These are phyloP conservation scores for Macrobrachium rosenbergii DNA, from an alignment of 1,140 invertebrate genomes.

Conservation along the genomic window DNA sequence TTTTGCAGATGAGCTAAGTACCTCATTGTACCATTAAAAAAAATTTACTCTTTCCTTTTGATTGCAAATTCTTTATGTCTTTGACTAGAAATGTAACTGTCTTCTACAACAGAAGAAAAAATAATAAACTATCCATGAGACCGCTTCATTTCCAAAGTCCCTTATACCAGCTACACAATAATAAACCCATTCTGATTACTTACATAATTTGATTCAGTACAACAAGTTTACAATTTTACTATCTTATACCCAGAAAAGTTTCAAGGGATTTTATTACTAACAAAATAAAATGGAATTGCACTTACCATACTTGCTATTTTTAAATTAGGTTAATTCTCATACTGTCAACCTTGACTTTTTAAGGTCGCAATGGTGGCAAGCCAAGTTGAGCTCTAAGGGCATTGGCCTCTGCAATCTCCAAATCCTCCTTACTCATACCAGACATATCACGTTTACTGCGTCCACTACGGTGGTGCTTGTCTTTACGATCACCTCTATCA, in stretches of 20 bases:
- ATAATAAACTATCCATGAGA: too few species aligned
- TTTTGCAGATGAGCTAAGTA: too few species aligned
- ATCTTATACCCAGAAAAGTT: neutral
- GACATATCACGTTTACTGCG: conserved; percentile 41
- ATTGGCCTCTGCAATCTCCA: conserved; percentile 74
- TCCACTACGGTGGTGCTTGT: conserved; percentile 68
- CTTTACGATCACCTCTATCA: conserved; percentile 49
- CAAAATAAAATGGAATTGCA: neutral
- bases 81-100: too few species aligned
- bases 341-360: neutral
- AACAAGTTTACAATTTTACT: too few species aligned
- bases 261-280: neutral
- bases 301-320: neutral
- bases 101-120: too few species aligned
- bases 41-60: too few species aligned
- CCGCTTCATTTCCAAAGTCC: too few species aligned
- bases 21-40: too few species aligned
- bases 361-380: conserved; percentile 71
- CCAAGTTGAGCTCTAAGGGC: conserved; percentile 74
- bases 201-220: too few species aligned
- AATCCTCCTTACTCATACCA: conserved; percentile 57
- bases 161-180: too few species aligned
- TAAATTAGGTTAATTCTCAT: neutral
- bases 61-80: too few species aligned
- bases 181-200: too few species aligned